Base-by-base conservation (phyloP, 2,888 invertebrate species). In the Kryphioiulus occultus region DNA sequence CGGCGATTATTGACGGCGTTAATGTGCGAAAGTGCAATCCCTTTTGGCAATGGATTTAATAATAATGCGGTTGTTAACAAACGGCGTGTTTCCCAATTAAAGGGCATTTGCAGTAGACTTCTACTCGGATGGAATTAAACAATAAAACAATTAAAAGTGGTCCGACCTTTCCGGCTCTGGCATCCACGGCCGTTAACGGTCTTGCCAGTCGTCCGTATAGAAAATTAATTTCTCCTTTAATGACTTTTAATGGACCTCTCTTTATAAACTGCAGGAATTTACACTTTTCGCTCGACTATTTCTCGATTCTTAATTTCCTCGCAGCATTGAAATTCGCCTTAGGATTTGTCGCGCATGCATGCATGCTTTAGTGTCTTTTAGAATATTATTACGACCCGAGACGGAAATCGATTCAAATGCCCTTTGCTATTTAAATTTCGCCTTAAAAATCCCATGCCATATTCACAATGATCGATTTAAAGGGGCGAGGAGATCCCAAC, bases 1-100 rank as follows among this genome's bases (percentile, higher is more conserved):
- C 59, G 10, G 17, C 22, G 59, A 59, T 59, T 59, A 59, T 59
- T 59, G 59, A 59, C 59, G 59, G 59, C 59, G 59, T 59, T 22
- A 59, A 59, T 59, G 53, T 17, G 53, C 53, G 53, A 53, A 53
- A 53, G 59, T 5, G 59, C n/a, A 59, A 59, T 59, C 59, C 59
- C 59, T 59, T 59, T 59, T 59, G 59, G 59, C 59, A 59, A 59
- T 59, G 59, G 59, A 59, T 59, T 59, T 59, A 59, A 59, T 59
- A 59, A 59, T 59, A 59, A 59, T 59, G 59, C 10, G 59, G 59
- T 59, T n/a, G 59, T 59, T 59, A 59, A 22, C 59, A 59, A 59
- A 59, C 22, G 59, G 59, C 59, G 59, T 59, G 59, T 59, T 59
- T 59, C 22, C 59, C 59, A 59, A 59, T 59, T 59, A 59, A 59